Evolutionary conservation across 2,888 invertebrate genomes (phyloP).

Genomic region (Dicranocentrus wangi): DNA sequence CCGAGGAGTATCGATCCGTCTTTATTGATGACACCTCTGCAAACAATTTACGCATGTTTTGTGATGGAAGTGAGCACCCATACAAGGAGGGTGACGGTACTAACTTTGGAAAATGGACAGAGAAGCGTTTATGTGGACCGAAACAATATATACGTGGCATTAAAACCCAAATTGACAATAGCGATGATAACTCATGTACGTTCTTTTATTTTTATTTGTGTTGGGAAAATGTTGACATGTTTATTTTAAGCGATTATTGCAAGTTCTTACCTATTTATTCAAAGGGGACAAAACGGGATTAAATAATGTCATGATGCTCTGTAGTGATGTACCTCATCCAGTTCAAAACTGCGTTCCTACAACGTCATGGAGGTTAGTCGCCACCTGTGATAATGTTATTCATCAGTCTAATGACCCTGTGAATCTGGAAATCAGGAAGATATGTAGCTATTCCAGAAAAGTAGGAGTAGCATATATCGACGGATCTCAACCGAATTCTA

Average conservation of each 20-base stretch:
- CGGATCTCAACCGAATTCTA: not conserved
- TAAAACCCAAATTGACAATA: constrained; percentile 45
- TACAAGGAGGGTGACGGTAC: constrained; percentile 55
- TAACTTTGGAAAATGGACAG: constrained; percentile 51
- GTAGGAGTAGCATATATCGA: constrained; percentile 19
- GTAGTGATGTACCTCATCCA: constrained; percentile 39
- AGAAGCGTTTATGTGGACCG: constrained; percentile 27
- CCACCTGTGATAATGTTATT: not conserved
- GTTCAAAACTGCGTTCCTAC: constrained; percentile 5
- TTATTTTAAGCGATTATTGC: not conserved
- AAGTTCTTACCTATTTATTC: not conserved
- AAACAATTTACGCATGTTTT: constrained; percentile 55
- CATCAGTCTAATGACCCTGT: too few relatives aligned
- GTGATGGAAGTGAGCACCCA: not conserved
- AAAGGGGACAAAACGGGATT: constrained; percentile 58
- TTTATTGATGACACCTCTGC: constrained; percentile 53
- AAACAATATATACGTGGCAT: constrained; percentile 55
- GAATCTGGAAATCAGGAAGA: too few relatives aligned
- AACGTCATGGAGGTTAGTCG: constrained; percentile 1
- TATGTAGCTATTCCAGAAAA: constrained; percentile 21
- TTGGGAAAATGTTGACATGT: not conserved
- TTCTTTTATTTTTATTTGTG: constrained; percentile 7
- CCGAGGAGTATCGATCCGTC: constrained; percentile 24
- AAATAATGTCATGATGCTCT: constrained; percentile 52
- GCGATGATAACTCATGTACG: not conserved